Conservation (phyloP, 2,888 invertebrate genomes). For the Morpho helenor region DNA sequence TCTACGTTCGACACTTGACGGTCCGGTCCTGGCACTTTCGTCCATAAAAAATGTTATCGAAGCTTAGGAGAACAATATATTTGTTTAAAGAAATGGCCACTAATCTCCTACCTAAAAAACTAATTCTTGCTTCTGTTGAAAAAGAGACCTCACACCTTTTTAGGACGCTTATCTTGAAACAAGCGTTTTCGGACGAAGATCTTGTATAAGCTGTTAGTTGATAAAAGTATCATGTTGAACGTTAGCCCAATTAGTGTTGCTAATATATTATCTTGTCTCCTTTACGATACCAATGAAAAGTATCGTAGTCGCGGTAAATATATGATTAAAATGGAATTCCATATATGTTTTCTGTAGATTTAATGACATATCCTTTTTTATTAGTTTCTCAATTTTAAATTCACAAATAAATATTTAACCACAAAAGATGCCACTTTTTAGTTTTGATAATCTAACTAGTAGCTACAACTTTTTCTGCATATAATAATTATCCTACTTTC, state of each 20-base stretch:
- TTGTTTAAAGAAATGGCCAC: slow-evolving; percentile 30
- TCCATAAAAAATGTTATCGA: slow-evolving; percentile 8
- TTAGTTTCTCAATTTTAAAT: too few relatives aligned
- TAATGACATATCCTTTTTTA: too few relatives aligned
- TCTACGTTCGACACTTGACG: slow-evolving; percentile 21
- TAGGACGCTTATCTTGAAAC: slow-evolving; percentile 31
- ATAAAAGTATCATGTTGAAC: slow-evolving; percentile 42
- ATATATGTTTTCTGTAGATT: too few relatives aligned
- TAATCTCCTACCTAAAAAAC: slow-evolving; percentile 30
- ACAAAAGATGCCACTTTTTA: too few relatives aligned
- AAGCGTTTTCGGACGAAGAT: slow-evolving; percentile 32
- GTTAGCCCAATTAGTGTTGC: slow-evolving; percentile 30
- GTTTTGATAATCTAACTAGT: too few relatives aligned
- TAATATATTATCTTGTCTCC: slow-evolving; percentile 26
- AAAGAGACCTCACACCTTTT: slow-evolving; percentile 30
- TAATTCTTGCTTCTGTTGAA: slow-evolving; percentile 29
- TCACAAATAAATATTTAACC: too few relatives aligned
- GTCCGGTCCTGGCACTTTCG: slow-evolving; percentile 19
- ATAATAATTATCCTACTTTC: too few relatives aligned
- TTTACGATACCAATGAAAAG: slow-evolving; percentile 1
- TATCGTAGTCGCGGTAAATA: neutral
- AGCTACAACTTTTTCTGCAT: too few relatives aligned
- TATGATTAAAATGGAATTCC: too few relatives aligned
- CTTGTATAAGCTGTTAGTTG: slow-evolving; percentile 42
- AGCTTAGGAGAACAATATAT: slow-evolving; percentile 28